These are phyloP conservation scores for Meleagris gallopavo DNA, from an alignment of 2,113 vertebrate genomes.

Conservation along the genomic window DNA sequence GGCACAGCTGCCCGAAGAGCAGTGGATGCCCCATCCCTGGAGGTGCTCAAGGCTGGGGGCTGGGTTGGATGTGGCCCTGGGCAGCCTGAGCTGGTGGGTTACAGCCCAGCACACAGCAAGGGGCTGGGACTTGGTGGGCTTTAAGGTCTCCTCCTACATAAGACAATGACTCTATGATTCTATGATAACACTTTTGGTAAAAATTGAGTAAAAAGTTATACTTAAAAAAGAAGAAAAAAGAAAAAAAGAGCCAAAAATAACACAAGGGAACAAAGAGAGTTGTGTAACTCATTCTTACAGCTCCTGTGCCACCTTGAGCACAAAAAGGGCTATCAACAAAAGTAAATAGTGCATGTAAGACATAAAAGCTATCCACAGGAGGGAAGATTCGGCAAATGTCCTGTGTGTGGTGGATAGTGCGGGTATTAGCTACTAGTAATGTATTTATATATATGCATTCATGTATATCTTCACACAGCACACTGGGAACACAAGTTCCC, in stretches of 20 bases:
- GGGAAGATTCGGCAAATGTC: not conserved
- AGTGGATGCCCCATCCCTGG: too few relatives aligned
- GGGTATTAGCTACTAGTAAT: not conserved
- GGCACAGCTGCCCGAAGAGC: too few relatives aligned
- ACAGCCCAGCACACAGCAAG: too few relatives aligned
- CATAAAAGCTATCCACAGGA: not conserved
- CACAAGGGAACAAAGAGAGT: not conserved
- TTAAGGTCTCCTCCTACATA: too few relatives aligned
- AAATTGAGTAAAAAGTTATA: not conserved
- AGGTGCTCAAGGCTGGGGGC: too few relatives aligned
- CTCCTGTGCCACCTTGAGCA: not conserved
- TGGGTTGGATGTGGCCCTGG: too few relatives aligned
- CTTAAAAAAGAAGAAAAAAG: not conserved
- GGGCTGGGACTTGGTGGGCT: too few relatives aligned
- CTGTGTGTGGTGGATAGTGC: not conserved
- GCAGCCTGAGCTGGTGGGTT: too few relatives aligned
- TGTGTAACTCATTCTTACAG: fast-evolving
- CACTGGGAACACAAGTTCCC: not conserved
- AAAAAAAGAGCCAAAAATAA: not conserved
- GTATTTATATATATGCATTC: fast-evolving
- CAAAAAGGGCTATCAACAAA: not conserved
- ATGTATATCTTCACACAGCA: not conserved
- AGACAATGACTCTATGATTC: too few relatives aligned
- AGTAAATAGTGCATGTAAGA: not conserved
- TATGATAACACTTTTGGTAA: not conserved